Evolutionary conservation across 2,888 invertebrate genomes (phyloP), one percentile per base, ranked within the genome.

Genomic region (Meteorus colon): DNA sequence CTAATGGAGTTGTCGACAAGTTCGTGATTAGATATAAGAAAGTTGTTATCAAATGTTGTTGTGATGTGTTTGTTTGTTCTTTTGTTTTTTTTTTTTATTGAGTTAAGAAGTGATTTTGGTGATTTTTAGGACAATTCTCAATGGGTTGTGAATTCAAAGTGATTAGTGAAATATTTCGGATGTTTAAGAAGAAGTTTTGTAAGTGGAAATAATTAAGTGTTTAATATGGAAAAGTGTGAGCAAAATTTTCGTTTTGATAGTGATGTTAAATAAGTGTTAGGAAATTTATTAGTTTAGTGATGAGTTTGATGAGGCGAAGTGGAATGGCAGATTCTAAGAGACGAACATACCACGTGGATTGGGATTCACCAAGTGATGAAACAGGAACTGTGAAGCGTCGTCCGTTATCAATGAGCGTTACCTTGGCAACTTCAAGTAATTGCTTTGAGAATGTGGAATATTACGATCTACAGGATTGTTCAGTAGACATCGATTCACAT

Each of bases 361-460:
- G 94, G 94, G 94, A 95, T 87, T 94, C 93, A 31, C 93, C 94
- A 51, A 94, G 94, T 31, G 90, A 92, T 41, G 92, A 92, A 86
- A 95, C 94, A 0, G 94, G 94, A 16, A 95, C 95, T 1, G 94
- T 95, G 4, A 94, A 94, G 86, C 90, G 94, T 81, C 91, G 94
- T 80, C 92, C 93, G 73, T 90, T 91, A 41, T 93, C 94, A 0
- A 91, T 91, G 75, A 86, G 79, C 65, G 83, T 81, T 16, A 70
- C 83, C 0, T 80, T 76, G 78, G 66, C 75, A 24, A 74, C 80
- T 55, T 76, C 77, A 16, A 71, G 68, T 31, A 80, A 74, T 74
- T 78, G 77, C 73, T 82, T 81, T 55, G 81, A 82, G 70, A 82
- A 80, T 45, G 79, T 80, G 29, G 82, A 82, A 60, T 83, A 82